phyloP scores from a whole-genome alignment of 2,888 invertebrate species.

The Axea sp. region DNA sequence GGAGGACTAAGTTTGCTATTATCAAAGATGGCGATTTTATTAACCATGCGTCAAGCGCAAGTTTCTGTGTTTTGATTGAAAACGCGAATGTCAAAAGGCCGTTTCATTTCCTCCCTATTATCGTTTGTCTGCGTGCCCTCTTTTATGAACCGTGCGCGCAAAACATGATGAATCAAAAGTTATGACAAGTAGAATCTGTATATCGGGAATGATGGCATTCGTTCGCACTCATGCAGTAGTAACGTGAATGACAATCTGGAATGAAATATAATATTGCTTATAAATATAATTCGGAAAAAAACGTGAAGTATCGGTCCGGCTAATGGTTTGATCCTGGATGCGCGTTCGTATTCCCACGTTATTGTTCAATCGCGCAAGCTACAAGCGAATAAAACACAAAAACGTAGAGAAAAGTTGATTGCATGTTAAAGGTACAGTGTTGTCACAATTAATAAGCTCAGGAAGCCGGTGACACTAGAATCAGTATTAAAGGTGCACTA shows the following conservation, averaged over 20 bases:
- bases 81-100: neutral
- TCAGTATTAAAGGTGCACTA: conserved; percentile 18
- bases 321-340: conserved; percentile 36
- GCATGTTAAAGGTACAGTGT: conserved; percentile 43
- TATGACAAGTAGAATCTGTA: conserved; percentile 67
- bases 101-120: neutral
- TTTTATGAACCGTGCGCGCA: conserved; percentile 54
- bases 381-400: conserved; percentile 54
- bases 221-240: conserved; percentile 71
- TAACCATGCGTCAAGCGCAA: too few species aligned
- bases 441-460: conserved; percentile 54
- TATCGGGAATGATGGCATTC: conserved; percentile 68
- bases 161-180: conserved; percentile 68
- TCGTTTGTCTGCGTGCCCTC: neutral
- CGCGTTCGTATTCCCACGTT: conserved; percentile 42
- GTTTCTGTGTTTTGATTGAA: too few species aligned
- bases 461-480: conserved; percentile 20
- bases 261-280: conserved; percentile 78
- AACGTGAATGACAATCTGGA: conserved; percentile 77
- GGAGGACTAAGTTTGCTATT: conserved; percentile 11
- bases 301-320: conserved; percentile 35
- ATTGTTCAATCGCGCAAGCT: conserved; percentile 50
- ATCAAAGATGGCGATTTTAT: conserved; percentile 14
- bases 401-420: conserved; percentile 33
- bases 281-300: conserved; percentile 71